Percentiles rank a stretch among this genome's conserved stretches.
Conservation (phyloP, 2,113 vertebrate species). For the Thryonomys swinderianus region DNA sequence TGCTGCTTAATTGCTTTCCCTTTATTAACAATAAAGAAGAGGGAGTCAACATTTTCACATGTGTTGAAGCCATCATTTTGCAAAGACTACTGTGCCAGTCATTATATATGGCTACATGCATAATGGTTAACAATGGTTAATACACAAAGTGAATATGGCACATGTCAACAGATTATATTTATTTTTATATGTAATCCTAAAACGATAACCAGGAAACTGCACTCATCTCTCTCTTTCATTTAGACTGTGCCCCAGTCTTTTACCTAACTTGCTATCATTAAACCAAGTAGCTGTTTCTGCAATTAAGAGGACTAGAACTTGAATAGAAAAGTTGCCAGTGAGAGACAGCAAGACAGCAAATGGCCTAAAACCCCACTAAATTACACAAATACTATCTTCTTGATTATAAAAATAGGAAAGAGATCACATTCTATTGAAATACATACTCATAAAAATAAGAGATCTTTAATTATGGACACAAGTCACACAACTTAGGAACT, state of each 20-base stretch:
- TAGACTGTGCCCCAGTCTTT: background rate
- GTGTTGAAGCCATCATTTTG: background rate
- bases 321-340: background rate
- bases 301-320: constrained; percentile 42
- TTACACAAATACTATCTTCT: background rate
- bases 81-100: background rate
- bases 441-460: background rate
- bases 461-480: background rate
- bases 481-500: background rate
- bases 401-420: background rate
- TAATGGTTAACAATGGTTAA: too few relatives aligned
- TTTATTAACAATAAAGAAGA: background rate
- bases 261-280: background rate
- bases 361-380: background rate
- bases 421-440: background rate
- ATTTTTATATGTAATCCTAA: constrained; percentile 21
- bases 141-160: background rate
- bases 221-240: constrained; percentile 27
- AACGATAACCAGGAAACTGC: background rate
- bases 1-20: background rate
- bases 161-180: background rate
- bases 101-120: too few relatives aligned
- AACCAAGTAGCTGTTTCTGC: background rate
- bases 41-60: background rate
- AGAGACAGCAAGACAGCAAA: background rate